These are phyloP conservation scores for Lobophora halterata DNA, from an alignment of 2,888 invertebrate species.

Conservation along the genomic window DNA sequence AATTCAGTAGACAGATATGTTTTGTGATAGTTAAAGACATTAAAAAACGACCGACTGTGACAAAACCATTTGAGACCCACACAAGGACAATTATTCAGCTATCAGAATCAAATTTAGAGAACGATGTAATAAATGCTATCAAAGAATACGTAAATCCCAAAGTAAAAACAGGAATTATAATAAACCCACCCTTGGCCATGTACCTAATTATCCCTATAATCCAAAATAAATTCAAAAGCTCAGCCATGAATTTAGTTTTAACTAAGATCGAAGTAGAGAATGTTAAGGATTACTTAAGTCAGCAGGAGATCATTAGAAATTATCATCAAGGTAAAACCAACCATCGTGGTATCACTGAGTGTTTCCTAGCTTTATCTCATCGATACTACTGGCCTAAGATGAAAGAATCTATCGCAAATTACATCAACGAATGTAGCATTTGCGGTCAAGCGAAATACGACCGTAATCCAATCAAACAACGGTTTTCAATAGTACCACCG, in stretches of 20 bases:
- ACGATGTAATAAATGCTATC: conserved; percentile 29
- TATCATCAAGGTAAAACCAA: conserved; percentile 38
- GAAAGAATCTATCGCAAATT: conserved; percentile 31
- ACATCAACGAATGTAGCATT: conserved; percentile 21
- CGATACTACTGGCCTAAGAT: conserved; percentile 36
- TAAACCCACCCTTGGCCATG: conserved; percentile 25
- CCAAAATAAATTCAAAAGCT: conserved; percentile 29
- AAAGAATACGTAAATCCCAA: conserved; percentile 36
- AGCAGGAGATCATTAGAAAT: conserved; percentile 32
- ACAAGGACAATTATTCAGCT: conserved; percentile 26
- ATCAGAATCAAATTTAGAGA: conserved; percentile 26
- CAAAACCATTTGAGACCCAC: conserved; percentile 33
- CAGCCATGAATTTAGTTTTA: conserved; percentile 30
- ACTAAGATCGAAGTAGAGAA: conserved; percentile 29
- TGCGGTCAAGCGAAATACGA: conserved; percentile 34
- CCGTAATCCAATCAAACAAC: conserved; percentile 21
- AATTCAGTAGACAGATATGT: conserved; percentile 26
- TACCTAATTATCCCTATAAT: conserved; percentile 28
- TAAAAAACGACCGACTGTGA: conserved; percentile 21
- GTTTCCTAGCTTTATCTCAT: conserved; percentile 26
- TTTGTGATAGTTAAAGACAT: conserved; percentile 28
- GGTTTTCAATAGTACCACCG: conserved; percentile 25
- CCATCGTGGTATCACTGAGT: conserved; percentile 33
- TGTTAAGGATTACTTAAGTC: conserved; percentile 28
- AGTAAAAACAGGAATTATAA: conserved; percentile 29